phyloP scores from a whole-genome alignment of 2,888 invertebrate species.

The Drosophila melanosoma region DNA sequence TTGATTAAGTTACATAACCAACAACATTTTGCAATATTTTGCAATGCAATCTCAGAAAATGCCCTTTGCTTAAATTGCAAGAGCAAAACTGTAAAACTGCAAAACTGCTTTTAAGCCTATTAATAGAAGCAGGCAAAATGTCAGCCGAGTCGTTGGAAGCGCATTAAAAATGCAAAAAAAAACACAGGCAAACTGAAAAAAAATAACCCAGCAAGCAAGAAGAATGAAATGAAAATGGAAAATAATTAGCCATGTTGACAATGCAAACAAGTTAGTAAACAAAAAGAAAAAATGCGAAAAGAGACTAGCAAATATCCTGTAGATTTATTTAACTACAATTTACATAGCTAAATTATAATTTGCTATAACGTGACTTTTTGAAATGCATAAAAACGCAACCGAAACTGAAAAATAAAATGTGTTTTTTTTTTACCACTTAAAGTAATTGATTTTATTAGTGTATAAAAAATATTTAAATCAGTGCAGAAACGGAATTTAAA shows the following conservation, averaged over 20 bases:
- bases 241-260: constrained; percentile 65
- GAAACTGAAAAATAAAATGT: not conserved
- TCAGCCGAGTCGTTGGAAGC: constrained; percentile 45
- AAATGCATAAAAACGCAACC: not conserved
- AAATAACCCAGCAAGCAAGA: constrained; percentile 22
- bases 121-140: constrained; percentile 61
- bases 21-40: not conserved
- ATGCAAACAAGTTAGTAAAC: constrained; percentile 24
- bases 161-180: constrained; percentile 50
- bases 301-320: not conserved
- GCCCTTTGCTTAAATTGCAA: not conserved
- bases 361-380: not conserved
- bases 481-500: too few species aligned
- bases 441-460: not conserved
- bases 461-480: not conserved
- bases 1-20: not conserved
- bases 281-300: not conserved
- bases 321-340: not conserved
- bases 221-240: constrained; percentile 53
- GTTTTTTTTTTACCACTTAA: too few species aligned
- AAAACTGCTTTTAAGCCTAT: constrained; percentile 60
- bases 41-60: not conserved
- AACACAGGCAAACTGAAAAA: constrained; percentile 3
- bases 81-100: constrained; percentile 6
- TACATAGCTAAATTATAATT: not conserved